These are phyloP conservation scores for Fragum fragum DNA, from an alignment of 2,888 invertebrate species.

Conservation along the genomic window DNA sequence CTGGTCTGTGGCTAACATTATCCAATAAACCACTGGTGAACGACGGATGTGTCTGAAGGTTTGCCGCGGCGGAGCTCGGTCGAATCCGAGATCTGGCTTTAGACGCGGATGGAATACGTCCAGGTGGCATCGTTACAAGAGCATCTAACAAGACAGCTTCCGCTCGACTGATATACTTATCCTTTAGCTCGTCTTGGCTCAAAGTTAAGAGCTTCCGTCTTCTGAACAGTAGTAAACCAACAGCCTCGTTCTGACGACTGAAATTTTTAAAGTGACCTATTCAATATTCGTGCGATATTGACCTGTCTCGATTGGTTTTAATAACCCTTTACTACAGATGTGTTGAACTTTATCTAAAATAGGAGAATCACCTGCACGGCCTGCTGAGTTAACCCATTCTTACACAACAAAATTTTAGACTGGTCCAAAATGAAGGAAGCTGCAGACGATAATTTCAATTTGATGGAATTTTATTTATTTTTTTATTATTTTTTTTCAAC, in stretches of 20 bases:
- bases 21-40: conserved; percentile 82
- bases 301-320: conserved; percentile 11
- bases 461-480: too few relatives aligned
- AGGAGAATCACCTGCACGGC: too few relatives aligned
- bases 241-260: conserved; percentile 61
- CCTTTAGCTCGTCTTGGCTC: conserved; percentile 44
- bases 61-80: conserved; percentile 85
- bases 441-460: too few relatives aligned
- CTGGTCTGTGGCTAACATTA: conserved; percentile 74
- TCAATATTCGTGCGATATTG: conserved; percentile 17
- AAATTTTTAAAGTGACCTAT: conserved; percentile 32
- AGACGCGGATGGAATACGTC: conserved; percentile 58
- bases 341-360: too few relatives aligned
- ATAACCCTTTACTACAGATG: conserved; percentile 8
- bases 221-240: conserved; percentile 26
- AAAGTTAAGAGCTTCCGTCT: conserved; percentile 15
- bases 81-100: conserved; percentile 77
- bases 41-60: conserved; percentile 83
- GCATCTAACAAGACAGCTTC: conserved; percentile 51
- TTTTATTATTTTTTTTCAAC: too few relatives aligned
- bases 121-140: conserved; percentile 58
- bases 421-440: too few relatives aligned
- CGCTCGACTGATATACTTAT: conserved; percentile 50
- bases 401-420: too few relatives aligned
- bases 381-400: too few relatives aligned